Conservation (phyloP, 2,113 vertebrate species). For the Beaufortia kweichowensis region DNA sequence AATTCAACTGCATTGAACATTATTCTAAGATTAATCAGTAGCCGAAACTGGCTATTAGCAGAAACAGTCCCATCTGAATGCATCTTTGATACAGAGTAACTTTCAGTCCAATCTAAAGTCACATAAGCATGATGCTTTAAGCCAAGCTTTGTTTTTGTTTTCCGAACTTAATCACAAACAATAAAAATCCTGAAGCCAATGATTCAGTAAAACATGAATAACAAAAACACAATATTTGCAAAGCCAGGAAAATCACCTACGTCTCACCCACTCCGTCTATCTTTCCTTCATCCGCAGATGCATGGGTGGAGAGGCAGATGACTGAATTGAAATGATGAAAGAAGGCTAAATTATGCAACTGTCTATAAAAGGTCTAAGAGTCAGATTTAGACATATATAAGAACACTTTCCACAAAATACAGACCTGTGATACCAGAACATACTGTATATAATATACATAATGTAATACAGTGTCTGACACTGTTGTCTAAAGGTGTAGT, state of each 20-base stretch:
- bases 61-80: no score
- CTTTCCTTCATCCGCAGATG: slow-evolving; percentile 16
- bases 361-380: slow-evolving; percentile 14
- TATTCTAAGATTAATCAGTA: no score
- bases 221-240: no score
- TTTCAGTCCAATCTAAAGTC: background rate
- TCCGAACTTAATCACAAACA: slow-evolving; percentile 8
- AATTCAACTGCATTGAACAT: no score
- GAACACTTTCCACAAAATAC: slow-evolving; percentile 46
- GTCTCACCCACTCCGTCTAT: background rate
- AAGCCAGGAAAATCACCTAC: slow-evolving; percentile 7
- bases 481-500: background rate
- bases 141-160: background rate
- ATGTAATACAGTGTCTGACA: slow-evolving; percentile 12
- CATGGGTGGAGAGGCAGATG: slow-evolving; percentile 38
- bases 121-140: background rate
- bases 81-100: no score
- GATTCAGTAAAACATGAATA: slow-evolving; percentile 6
- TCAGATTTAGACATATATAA: slow-evolving; percentile 16
- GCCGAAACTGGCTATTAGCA: no score
- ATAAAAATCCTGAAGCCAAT: slow-evolving; percentile 4
- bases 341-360: slow-evolving; percentile 36
- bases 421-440: slow-evolving; percentile 9
- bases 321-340: slow-evolving; percentile 38
- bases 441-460: background rate